Percentiles rank a stretch among this genome's conserved stretches.
phyloP scores from a whole-genome alignment of 2,113 vertebrate genomes.

The Toxotes chatareus region DNA sequence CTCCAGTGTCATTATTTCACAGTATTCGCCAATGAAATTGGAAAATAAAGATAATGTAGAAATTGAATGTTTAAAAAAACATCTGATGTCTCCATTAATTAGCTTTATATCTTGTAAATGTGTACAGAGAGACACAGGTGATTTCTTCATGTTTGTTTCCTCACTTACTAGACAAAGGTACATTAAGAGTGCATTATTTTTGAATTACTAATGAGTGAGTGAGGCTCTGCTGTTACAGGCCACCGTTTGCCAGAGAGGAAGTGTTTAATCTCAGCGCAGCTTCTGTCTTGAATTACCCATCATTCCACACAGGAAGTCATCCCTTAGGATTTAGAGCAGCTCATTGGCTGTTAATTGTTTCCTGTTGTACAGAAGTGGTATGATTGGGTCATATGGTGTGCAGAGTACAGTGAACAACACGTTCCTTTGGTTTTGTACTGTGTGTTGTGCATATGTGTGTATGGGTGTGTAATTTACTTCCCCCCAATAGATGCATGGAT shows the following conservation, averaged over 20 bases:
- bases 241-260: conserved; percentile 74
- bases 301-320: conserved; percentile 83
- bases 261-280: conserved; percentile 75
- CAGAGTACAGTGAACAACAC: conserved; percentile 54
- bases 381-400: conserved; percentile 73
- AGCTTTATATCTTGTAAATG: neutral
- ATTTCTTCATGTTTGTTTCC: neutral
- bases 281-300: conserved; percentile 82
- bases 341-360: conserved; percentile 83
- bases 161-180: conserved; percentile 17
- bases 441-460: conserved; percentile 41
- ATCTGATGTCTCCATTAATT: neutral
- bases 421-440: conserved; percentile 30
- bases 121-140: neutral
- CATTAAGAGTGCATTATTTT: conserved; percentile 30
- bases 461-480: conserved; percentile 34
- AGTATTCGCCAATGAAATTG: neutral
- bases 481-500: conserved; percentile 13
- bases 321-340: conserved; percentile 78
- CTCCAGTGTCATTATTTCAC: neutral
- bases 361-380: conserved; percentile 76
- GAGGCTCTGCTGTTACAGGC: conserved; percentile 43
- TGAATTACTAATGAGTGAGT: conserved; percentile 57
- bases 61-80: neutral
- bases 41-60: neutral